Evolutionary conservation across 2,113 vertebrate species (phyloP).

Genomic region (Marcusenius ussheri): DNA sequence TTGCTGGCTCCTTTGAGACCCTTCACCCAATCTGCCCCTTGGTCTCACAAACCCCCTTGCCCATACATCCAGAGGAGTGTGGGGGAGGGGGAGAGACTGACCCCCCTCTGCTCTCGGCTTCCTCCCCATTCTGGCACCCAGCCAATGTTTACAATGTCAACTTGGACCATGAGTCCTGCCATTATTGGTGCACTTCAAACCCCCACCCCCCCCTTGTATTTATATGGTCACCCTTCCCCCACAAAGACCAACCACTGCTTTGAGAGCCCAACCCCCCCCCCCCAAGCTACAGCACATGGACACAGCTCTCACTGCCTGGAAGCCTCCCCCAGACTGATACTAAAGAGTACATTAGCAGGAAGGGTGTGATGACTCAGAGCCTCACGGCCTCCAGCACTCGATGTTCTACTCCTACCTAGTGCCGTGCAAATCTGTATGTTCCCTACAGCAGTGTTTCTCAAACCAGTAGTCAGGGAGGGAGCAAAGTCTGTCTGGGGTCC

Average conservation of each 20-base stretch:
- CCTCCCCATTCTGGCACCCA: neutral
- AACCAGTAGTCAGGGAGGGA: neutral
- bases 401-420: neutral
- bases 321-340: neutral
- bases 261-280: neutral
- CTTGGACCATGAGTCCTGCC: neutral
- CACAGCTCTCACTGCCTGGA: neutral
- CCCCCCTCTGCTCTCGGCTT: neutral
- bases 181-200: neutral
- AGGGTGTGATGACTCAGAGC: neutral
- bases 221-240: neutral
- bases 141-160: conserved; percentile 8
- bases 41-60: neutral
- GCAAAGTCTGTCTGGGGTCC: neutral
- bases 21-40: neutral
- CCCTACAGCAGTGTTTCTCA: neutral
- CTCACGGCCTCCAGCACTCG: neutral
- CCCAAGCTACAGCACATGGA: neutral
- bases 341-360: neutral
- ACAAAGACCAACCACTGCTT: neutral
- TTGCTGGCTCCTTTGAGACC: neutral
- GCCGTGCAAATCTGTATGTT: neutral
- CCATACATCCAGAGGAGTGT: neutral
- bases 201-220: neutral
- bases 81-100: neutral